These are phyloP conservation scores for Rhodinocichla rosea DNA, from an alignment of 2,113 vertebrate genomes.

Conservation along the genomic window DNA sequence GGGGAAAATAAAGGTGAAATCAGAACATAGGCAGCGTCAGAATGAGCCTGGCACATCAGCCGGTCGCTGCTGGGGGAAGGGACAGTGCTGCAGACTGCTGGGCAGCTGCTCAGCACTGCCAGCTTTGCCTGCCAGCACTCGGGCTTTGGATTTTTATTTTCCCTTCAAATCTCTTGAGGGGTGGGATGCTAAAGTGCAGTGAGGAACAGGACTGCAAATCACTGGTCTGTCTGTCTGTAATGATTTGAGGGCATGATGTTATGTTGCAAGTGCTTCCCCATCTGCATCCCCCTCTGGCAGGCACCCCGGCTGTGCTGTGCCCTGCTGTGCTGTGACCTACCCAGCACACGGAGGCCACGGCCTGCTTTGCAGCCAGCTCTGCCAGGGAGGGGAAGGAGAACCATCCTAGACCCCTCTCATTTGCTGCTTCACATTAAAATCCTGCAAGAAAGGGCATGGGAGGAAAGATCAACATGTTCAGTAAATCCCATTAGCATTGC, in stretches of 20 bases:
- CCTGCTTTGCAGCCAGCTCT: background rate
- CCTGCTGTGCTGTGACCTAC: background rate
- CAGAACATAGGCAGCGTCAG: background rate
- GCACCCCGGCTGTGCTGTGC: background rate
- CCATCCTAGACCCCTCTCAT: background rate
- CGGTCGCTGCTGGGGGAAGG: fast-evolving
- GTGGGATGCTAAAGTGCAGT: background rate
- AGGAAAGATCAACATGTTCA: background rate
- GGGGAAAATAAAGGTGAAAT: background rate
- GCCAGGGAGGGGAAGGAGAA: background rate
- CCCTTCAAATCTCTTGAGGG: background rate
- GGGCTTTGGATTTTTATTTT: background rate
- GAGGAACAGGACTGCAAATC: background rate
- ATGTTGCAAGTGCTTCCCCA: background rate
- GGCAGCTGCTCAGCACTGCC: background rate
- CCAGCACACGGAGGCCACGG: background rate
- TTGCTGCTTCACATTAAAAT: background rate
- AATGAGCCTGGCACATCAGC: background rate
- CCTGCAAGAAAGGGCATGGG: background rate
- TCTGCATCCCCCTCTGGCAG: background rate
- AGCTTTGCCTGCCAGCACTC: background rate
- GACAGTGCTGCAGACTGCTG: background rate
- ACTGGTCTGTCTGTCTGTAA: background rate
- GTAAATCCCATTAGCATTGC: background rate
- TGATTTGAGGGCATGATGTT: background rate